A percentile compares a stretch with the other conserved stretches of the same genome.
phyloP scores from a whole-genome alignment of 2,888 invertebrate species.

The Eremobia ochroleuca region DNA sequence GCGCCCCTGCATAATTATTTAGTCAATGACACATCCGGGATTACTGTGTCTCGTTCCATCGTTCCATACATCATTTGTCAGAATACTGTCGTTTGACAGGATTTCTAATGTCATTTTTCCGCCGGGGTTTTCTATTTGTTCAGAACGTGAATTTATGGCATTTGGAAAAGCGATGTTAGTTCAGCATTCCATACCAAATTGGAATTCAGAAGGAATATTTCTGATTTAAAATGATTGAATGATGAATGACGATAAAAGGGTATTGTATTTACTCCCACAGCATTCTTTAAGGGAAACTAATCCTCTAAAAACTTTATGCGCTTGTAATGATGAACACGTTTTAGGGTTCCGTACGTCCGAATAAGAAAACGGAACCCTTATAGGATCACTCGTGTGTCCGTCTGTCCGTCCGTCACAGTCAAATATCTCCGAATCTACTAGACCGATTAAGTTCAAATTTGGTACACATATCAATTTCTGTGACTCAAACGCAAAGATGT shows the following conservation, averaged over 20 bases:
- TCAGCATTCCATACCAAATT: constrained; percentile 32
- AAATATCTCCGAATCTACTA: too few relatives aligned
- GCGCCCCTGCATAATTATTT: constrained; percentile 57
- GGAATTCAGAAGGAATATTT: constrained; percentile 57
- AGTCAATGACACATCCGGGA: constrained; percentile 62
- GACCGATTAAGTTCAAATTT: too few relatives aligned
- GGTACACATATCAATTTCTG: too few relatives aligned
- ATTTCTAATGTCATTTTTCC: constrained; percentile 64
- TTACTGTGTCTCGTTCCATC: constrained; percentile 53
- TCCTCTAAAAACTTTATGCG: background rate
- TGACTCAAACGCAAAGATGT: too few relatives aligned
- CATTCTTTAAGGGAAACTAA: background rate
- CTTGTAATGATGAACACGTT: background rate
- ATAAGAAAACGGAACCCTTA: too few relatives aligned
- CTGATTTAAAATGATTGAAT: constrained; percentile 43
- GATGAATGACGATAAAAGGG: constrained; percentile 28
- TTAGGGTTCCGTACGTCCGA: too few relatives aligned
- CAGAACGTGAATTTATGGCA: constrained; percentile 61
- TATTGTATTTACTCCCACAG: background rate
- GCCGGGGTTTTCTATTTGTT: constrained; percentile 56
- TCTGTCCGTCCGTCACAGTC: too few relatives aligned
- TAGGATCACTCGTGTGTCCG: too few relatives aligned
- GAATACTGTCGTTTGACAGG: constrained; percentile 57
- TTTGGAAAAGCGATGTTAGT: constrained; percentile 57
- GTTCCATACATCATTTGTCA: constrained; percentile 61